Percentiles rank a stretch among this genome's conserved stretches.
Evolutionary conservation across 2,113 vertebrate species (phyloP).

Genomic region (Arvicanthis niloticus): DNA sequence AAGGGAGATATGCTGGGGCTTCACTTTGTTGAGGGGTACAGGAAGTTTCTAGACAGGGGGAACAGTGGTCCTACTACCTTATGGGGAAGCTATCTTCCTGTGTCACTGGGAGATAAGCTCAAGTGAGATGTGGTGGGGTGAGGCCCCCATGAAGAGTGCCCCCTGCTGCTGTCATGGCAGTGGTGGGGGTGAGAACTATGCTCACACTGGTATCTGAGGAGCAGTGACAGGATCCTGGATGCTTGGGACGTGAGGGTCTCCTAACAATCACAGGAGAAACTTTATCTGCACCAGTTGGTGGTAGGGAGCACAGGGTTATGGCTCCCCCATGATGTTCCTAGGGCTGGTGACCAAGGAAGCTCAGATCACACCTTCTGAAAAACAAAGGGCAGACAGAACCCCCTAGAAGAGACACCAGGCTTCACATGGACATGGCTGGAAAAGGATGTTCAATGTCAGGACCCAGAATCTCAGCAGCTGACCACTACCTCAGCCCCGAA

Average conservation of each 20-base stretch:
- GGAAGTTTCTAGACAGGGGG: not conserved
- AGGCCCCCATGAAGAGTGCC: not conserved
- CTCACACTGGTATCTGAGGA: not conserved
- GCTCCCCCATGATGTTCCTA: not conserved
- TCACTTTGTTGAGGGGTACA: too few species aligned
- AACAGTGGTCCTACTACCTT: not conserved
- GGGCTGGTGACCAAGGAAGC: not conserved
- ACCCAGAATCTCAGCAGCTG: accelerated
- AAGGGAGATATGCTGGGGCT: not conserved
- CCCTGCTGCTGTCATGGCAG: not conserved
- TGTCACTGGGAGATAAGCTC: not conserved
- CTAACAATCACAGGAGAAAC: not conserved
- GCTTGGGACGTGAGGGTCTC: not conserved
- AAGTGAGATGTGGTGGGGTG: accelerated
- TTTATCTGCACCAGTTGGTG: not conserved
- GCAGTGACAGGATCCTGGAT: not conserved
- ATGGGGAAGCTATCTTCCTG: not conserved
- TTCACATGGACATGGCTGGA: accelerated
- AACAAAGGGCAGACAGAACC: accelerated
- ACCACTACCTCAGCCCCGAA: slow-evolving; percentile 96
- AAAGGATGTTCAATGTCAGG: accelerated
- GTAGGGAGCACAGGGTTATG: too few species aligned
- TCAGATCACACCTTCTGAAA: accelerated
- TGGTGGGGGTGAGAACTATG: not conserved
- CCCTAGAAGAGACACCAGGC: not conserved